These are phyloP conservation scores for Brachyopa scutellaris DNA, from an alignment of 2,888 invertebrate genomes.

Conservation along the genomic window DNA sequence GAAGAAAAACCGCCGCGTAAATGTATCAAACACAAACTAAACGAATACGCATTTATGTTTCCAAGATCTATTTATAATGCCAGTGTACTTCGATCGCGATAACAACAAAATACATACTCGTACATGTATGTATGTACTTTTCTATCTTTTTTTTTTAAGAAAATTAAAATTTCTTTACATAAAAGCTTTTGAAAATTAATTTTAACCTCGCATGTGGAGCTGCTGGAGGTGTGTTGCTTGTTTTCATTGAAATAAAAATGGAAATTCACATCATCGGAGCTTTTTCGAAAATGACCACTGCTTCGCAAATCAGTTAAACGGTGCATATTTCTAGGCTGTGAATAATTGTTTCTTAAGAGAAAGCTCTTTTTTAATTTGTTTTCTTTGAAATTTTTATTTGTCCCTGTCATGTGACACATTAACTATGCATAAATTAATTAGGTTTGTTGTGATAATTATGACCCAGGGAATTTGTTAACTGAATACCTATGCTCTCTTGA, in stretches of 20 bases:
- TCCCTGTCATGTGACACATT: too few species aligned
- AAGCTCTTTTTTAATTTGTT: background rate
- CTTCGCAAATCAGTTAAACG: background rate
- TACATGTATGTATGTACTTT: too few species aligned
- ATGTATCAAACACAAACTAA: background rate
- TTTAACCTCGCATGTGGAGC: too few species aligned
- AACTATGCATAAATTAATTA: too few species aligned
- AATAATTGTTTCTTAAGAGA: background rate
- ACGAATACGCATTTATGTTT: conserved; percentile 17
- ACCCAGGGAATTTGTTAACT: too few species aligned
- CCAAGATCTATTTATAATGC: conserved; percentile 14
- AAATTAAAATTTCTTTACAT: too few species aligned
- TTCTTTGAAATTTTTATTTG: too few species aligned
- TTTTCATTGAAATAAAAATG: background rate
- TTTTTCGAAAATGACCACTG: conserved; percentile 22
- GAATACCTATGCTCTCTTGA: too few species aligned
- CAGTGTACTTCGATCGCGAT: conserved; percentile 8
- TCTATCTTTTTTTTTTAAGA: too few species aligned
- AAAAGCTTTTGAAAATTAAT: conserved; percentile 7
- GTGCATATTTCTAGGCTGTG: conserved; percentile 21
- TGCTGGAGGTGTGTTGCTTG: background rate
- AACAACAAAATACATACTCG: too few species aligned
- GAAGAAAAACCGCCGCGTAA: background rate
- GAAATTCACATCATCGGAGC: background rate
- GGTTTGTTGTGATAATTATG: too few species aligned